Conservation (phyloP, 2,888 invertebrate genomes). For the Chaitophorus viminalis region DNA sequence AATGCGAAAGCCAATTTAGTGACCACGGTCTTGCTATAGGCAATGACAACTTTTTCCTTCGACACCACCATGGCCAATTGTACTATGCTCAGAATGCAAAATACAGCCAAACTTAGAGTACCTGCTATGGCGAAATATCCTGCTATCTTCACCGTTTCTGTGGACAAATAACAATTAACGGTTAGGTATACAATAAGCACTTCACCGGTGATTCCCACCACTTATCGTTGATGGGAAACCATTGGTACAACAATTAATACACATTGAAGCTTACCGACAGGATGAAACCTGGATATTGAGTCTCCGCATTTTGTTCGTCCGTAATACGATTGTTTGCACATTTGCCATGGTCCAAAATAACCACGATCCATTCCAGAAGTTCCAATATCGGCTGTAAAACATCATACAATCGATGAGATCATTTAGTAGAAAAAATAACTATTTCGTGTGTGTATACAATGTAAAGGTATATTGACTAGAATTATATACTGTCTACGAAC, state of each 20-base stretch:
- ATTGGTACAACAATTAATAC: background rate
- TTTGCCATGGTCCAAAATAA: constrained; percentile 89
- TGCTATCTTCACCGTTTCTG: constrained; percentile 85
- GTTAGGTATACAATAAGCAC: background rate
- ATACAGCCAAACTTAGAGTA: constrained; percentile 78
- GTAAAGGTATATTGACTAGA: too few species aligned
- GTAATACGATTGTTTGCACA: constrained; percentile 83
- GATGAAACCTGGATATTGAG: constrained; percentile 80
- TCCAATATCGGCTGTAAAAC: constrained; percentile 23
- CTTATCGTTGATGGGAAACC: background rate
- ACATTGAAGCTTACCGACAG: constrained; percentile 76
- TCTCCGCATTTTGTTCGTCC: constrained; percentile 85
- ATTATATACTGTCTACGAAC: too few species aligned
- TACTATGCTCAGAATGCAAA: constrained; percentile 82
- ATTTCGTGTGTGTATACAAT: too few species aligned
- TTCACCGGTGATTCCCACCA: background rate
- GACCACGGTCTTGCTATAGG: constrained; percentile 81
- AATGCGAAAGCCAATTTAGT: constrained; percentile 82
- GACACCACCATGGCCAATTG: constrained; percentile 90
- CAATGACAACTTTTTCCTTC: constrained; percentile 81
- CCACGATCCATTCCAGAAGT: constrained; percentile 76
- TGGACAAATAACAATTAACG: constrained; percentile 62
- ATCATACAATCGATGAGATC: background rate
- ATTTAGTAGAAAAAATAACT: background rate
- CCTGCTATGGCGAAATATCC: constrained; percentile 83